These are phyloP conservation scores for Elysia crispata DNA, from an alignment of 2,888 invertebrate genomes.

Conservation along the genomic window DNA sequence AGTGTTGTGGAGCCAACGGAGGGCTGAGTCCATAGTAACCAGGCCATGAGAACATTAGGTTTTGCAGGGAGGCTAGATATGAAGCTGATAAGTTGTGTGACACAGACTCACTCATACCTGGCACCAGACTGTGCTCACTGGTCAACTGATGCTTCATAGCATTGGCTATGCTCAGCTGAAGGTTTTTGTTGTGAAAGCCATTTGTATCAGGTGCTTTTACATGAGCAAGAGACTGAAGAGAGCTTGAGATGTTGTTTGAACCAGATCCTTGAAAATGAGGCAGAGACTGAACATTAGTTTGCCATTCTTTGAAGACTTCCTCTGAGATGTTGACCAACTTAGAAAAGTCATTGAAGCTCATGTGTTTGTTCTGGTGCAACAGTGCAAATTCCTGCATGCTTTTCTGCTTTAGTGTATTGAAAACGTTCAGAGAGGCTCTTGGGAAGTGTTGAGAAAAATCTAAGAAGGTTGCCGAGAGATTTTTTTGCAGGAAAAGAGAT, in stretches of 20 bases:
- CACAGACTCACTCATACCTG: conserved; percentile 34
- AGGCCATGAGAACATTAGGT: conserved; percentile 48
- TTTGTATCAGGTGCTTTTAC: no score
- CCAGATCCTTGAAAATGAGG: conserved; percentile 23
- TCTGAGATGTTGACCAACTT: conserved; percentile 40
- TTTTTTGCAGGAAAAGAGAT: conserved; percentile 50
- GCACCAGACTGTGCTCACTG: conserved; percentile 5
- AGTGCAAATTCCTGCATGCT: conserved; percentile 48
- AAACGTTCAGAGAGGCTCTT: conserved; percentile 44
- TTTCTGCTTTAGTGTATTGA: conserved; percentile 44
- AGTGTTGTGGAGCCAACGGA: conserved; percentile 36
- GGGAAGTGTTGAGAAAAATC: conserved; percentile 50
- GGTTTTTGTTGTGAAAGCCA: no score
- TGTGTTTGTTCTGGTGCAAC: conserved; percentile 44
- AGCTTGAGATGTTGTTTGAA: background rate
- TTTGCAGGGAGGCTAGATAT: conserved; percentile 45
- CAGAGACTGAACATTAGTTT: conserved; percentile 39
- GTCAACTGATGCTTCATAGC: background rate
- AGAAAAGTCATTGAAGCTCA: conserved; percentile 46
- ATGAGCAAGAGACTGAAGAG: background rate
- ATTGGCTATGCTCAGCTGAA: no score
- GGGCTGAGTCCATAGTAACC: conserved; percentile 42
- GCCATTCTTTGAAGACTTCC: conserved; percentile 43
- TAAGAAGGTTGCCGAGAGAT: conserved; percentile 42
- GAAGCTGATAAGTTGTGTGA: conserved; percentile 38